Evolutionary conservation across 2,113 vertebrate species (phyloP).

Genomic region (Antennarius striatus): DNA sequence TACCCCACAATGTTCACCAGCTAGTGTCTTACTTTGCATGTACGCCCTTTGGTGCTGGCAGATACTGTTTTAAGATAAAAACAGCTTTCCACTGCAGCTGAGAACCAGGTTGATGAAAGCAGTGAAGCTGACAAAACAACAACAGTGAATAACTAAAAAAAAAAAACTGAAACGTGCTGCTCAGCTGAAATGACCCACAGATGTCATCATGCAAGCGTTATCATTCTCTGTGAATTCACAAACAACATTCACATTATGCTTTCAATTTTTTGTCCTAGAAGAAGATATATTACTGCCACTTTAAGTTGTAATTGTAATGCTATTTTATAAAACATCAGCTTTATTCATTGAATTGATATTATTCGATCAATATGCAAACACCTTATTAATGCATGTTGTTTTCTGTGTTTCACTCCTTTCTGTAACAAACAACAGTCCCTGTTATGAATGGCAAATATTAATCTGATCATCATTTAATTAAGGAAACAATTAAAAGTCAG

Average conservation of each 20-base stretch:
- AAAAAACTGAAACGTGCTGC: no score
- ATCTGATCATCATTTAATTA: slow-evolving; percentile 18
- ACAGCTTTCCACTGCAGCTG: not conserved
- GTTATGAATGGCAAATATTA: slow-evolving; percentile 10
- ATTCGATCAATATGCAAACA: not conserved
- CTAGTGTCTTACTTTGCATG: not conserved
- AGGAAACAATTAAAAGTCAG: slow-evolving; percentile 29
- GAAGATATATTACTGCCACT: not conserved
- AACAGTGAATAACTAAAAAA: no score
- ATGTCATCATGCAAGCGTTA: no score
- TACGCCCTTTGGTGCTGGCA: not conserved
- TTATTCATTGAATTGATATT: not conserved
- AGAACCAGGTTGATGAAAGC: no score
- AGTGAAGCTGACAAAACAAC: no score
- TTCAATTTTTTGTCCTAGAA: no score
- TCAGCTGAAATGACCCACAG: no score
- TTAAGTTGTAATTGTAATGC: not conserved
- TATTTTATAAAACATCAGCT: not conserved
- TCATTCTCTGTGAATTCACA: not conserved
- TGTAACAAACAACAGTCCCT: slow-evolving; percentile 3
- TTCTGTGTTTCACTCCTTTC: slow-evolving; percentile 14
- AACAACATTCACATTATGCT: no score
- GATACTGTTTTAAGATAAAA: not conserved
- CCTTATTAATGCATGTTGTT: not conserved
- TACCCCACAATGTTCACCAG: not conserved